These are phyloP conservation scores for human (Homo sapiens) DNA, from an alignment of 2,113 vertebrate species.

Conservation along the genomic window DNA sequence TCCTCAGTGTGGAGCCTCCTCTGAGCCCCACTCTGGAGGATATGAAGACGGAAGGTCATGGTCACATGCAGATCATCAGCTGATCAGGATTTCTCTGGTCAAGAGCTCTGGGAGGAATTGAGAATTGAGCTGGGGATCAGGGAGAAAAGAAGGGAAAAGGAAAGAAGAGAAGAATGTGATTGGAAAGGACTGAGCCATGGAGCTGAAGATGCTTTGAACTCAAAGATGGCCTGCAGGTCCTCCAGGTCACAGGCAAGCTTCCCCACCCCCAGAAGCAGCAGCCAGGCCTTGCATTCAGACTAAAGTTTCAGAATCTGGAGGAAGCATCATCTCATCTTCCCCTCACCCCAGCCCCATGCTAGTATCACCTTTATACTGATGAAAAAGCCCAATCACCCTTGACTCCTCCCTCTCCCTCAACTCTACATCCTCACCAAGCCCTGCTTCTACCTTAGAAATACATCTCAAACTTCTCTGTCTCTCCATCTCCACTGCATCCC, in stretches of 20 bases:
- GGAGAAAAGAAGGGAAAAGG: not conserved
- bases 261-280: not conserved
- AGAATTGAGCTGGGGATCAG: not conserved
- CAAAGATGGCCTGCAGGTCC: not conserved
- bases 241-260: not conserved
- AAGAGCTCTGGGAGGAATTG: not conserved
- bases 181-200: not conserved
- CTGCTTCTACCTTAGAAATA: not conserved
- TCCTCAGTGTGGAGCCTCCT: not conserved
- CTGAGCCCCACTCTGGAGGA: not conserved
- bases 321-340: not conserved
- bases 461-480: not conserved
- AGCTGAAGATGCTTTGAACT: not conserved
- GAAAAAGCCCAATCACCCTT: not conserved
- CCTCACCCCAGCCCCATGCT: not conserved
- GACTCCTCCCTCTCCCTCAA: not conserved
- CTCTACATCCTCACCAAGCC: not conserved
- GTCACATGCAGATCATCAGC: not conserved
- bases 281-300: not conserved
- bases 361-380: not conserved
- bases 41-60: not conserved
- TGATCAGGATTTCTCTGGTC: not conserved
- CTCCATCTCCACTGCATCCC: not conserved
- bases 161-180: not conserved
- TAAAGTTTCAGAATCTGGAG: not conserved